A percentile compares a stretch with the other conserved stretches of the same genome.
phyloP scores from a whole-genome alignment of 2,797 vertebrate genomes.

The Tinamus major region DNA sequence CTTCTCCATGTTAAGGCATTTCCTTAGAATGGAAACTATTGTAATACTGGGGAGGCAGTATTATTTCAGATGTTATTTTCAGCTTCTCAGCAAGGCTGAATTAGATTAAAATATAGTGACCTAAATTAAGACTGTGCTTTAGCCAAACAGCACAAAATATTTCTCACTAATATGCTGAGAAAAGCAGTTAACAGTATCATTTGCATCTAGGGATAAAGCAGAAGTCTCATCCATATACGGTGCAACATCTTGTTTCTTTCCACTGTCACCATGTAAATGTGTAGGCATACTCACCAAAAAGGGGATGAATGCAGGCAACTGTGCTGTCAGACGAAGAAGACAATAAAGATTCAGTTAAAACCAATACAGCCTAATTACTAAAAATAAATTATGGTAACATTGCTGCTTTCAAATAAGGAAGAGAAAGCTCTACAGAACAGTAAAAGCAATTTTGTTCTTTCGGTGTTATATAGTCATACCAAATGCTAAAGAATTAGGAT shows the following conservation, averaged over 20 bases:
- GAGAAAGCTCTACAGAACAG: background rate
- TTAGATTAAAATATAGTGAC: background rate
- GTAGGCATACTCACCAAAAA: background rate
- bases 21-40: background rate
- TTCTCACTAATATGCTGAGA: background rate
- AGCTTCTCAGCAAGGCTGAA: background rate
- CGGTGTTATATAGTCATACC: background rate
- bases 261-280: background rate
- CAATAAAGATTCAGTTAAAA: background rate
- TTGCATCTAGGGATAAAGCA: background rate
- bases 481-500: background rate
- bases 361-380: background rate
- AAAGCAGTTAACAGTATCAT: background rate
- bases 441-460: background rate
- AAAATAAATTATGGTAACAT: background rate
- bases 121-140: background rate
- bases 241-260: background rate
- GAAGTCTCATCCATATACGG: background rate
- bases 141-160: background rate
- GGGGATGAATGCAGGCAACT: background rate
- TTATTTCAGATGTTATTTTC: background rate
- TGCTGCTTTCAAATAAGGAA: conserved; percentile 1
- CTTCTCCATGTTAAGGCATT: background rate
- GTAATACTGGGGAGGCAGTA: background rate
- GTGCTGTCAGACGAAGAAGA: background rate